Evolutionary conservation across 2,888 invertebrate genomes (phyloP), one percentile per base, ranked within the genome.

Genomic region (Quadriops clusia): DNA sequence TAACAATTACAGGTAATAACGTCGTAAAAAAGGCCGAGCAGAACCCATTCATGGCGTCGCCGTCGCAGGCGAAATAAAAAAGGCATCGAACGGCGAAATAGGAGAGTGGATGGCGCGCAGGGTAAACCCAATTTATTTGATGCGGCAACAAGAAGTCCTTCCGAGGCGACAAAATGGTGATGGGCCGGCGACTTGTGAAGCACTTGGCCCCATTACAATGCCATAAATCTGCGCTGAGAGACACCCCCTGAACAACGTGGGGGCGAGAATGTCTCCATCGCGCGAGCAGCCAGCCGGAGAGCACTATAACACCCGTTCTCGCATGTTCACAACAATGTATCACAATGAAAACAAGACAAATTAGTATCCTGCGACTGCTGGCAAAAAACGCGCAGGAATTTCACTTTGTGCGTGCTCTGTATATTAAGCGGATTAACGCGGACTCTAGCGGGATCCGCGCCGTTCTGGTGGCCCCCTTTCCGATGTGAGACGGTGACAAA

Each of bases 191-290:
- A 67, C 66, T 67, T 64, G 67, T 61, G 66, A 68, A 68, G 64
- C 68, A 67, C 67, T 68, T 68, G 68, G 67, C 66, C 67, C 68
- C 65, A 68, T 67, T 68, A 68, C 67, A 62, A 63, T 60, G 62
- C 67, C 58, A 70, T 70, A 69, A 69, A 70, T 70, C 68, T 64
- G 51, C 47, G 51, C 49, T 40, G 25, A 23, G 43, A 45, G 46
- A 51, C 46, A 46, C 48, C 46, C 47, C 43, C 38, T n/a, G n/a
- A n/a, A n/a, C n/a, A 40, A 37, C 39, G 36, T 42, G 41, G 45
- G n/a, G 46, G 50, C 44, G 53, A 44, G 42, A 51, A 54, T 51
- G 54, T 53, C 53, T 54, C 50, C 53, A 54, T 54, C 39, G 39
- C 40, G 41, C 39, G n/a, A n/a, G n/a, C n/a, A n/a, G n/a, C 22